phyloP scores from a whole-genome alignment of 1,140 invertebrate species.

The Drosophila tani region DNA sequence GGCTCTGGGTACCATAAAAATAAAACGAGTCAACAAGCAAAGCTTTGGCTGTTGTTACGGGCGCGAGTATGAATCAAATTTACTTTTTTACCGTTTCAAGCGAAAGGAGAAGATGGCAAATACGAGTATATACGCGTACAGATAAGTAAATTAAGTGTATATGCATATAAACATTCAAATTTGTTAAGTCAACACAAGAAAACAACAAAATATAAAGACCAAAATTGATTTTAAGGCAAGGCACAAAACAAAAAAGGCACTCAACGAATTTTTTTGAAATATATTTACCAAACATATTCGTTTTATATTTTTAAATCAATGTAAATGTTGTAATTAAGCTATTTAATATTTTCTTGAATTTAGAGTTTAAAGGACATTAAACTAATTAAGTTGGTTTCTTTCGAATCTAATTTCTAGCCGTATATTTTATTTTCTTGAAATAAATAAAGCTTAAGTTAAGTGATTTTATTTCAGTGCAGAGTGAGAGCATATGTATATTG shows the following conservation, averaged over 20 bases:
- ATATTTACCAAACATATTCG: too few species aligned
- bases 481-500: background rate
- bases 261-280: too few species aligned
- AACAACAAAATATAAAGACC: background rate
- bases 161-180: slow-evolving; percentile 14
- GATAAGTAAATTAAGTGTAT: background rate
- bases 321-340: too few species aligned
- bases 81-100: slow-evolving; percentile 84
- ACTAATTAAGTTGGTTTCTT: background rate
- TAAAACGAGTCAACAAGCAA: slow-evolving; percentile 56
- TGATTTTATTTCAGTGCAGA: slow-evolving; percentile 6
- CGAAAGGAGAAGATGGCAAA: slow-evolving; percentile 73
- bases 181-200: slow-evolving; percentile 20
- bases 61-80: slow-evolving; percentile 71
- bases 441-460: background rate
- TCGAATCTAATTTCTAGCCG: too few species aligned
- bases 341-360: too few species aligned
- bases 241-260: background rate
- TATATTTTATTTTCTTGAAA: too few species aligned
- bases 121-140: slow-evolving; percentile 11
- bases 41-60: slow-evolving; percentile 49
- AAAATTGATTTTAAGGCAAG: background rate
- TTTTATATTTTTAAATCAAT: background rate
- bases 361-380: background rate
- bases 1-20: slow-evolving; percentile 43